Base-by-base conservation (phyloP, 2,888 invertebrate species). In the Tigriopus californicus region DNA sequence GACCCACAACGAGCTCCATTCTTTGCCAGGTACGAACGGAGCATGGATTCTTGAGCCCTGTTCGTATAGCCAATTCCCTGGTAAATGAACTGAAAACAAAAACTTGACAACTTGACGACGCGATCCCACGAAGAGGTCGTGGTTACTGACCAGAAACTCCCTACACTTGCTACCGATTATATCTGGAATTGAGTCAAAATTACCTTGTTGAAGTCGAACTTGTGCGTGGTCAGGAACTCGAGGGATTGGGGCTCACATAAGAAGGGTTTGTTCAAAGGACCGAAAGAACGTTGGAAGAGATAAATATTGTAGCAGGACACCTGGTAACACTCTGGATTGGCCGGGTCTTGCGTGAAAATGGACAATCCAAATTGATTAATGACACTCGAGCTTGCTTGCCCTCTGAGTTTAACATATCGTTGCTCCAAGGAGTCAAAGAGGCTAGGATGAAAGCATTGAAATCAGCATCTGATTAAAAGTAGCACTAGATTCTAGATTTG, bases 201-300 rank as follows among this genome's bases (percentile, higher is more conserved):
- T 51, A 51, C 52, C 33, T 51, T 22, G 33, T 51, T 51, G 24
- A 51, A 51, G 52, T 51, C 52, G 24, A 51, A 51, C 15, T 51
- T 51, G 33, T 51, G 22, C 15, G 12, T 20, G 13, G 33, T 24
- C 10, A 51, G 33, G 22, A 51, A 51, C 13, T 51, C 33, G 10
- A 51, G 4, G 33, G 22, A 22, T 11, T 20, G 15, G 1, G 24
- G 15, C 12, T 22, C 15, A 25, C 20, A 51, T 1, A 22, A 11
- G n/a, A 51, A 51, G 8, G 22, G 52, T 10, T 15, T 15, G 15
- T 51, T 13, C 24, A 51, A 22, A 15, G 22, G 15, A 15, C 22
- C 20, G 22, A 51, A 51, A 51, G 52, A 51, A 13, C 33, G 24
- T 22, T 20, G 52, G 22, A 18, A 51, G 15, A 51, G 15, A 51